A percentile compares a stretch with the other conserved stretches of the same genome.
These are phyloP conservation scores for Hymenopus coronatus DNA, from an alignment of 2,888 invertebrate genomes.

Conservation along the genomic window DNA sequence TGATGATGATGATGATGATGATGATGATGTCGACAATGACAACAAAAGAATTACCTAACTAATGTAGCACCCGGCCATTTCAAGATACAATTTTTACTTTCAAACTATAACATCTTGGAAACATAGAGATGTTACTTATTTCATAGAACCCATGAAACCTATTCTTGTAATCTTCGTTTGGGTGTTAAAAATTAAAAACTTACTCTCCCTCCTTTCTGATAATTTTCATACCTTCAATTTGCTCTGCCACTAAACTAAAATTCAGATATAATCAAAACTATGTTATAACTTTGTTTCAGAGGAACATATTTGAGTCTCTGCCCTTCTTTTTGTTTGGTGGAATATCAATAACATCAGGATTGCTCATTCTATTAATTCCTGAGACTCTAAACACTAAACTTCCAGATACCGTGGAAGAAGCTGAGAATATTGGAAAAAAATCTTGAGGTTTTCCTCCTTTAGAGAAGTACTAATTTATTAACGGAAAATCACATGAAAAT, in stretches of 20 bases:
- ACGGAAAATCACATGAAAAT: not conserved
- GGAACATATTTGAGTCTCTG: constrained; percentile 46
- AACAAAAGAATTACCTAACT: too few species aligned
- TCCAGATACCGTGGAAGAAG: constrained; percentile 67
- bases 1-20: not conserved
- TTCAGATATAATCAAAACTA: not conserved
- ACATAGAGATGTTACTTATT: too few species aligned
- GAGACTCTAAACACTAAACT: constrained; percentile 65
- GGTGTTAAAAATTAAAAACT: too few species aligned
- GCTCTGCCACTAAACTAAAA: not conserved
- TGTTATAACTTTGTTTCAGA: constrained; percentile 37
- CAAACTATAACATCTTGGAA: too few species aligned
- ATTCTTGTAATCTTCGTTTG: too few species aligned
- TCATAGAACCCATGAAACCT: too few species aligned
- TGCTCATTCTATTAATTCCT: constrained; percentile 62
- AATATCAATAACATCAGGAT: constrained; percentile 59
- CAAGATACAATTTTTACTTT: too few species aligned
- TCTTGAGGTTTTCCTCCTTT: not conserved
- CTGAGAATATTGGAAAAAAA: constrained; percentile 46
- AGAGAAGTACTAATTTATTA: not conserved
- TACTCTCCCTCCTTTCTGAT: too few species aligned
- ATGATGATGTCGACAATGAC: too few species aligned
- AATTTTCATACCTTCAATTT: not conserved
- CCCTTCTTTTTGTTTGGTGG: constrained; percentile 64
- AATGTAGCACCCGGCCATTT: too few species aligned